phyloP scores from a whole-genome alignment of 37 sponge, comb jelly and placozoan genomes.

The Beroe ovata region DNA sequence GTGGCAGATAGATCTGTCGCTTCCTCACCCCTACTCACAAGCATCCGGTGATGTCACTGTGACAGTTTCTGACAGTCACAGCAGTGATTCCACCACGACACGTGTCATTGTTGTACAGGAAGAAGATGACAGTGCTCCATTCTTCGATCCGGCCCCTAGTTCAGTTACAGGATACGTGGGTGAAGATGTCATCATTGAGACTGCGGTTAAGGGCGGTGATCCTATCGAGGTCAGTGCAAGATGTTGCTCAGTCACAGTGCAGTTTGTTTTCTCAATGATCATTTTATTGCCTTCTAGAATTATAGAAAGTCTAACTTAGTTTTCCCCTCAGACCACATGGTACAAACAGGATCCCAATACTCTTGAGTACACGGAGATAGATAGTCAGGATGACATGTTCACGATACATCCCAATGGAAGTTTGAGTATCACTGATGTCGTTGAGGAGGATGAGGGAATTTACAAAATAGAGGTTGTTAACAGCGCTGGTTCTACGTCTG shows the following conservation, averaged over 20 bases:
- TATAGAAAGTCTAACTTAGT: too few relatives aligned
- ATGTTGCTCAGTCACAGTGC: too few relatives aligned
- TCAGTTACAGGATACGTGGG: neutral
- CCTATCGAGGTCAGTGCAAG: neutral
- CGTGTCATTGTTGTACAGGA: neutral
- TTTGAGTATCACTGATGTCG: neutral
- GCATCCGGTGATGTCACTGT: neutral
- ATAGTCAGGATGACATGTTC: neutral
- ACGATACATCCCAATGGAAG: neutral
- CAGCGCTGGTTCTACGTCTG: neutral
- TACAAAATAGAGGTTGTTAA: neutral
- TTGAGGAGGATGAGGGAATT: neutral
- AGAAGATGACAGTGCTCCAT: neutral
- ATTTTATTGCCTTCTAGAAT: too few relatives aligned
- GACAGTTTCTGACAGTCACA: neutral
- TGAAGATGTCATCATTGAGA: neutral
- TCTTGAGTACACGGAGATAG: neutral
- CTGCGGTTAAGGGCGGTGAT: neutral
- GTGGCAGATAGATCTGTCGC: neutral
- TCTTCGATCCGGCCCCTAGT: slow-evolving; percentile 36
- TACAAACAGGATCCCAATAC: neutral
- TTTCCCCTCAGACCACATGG: neutral
- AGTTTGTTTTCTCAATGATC: too few relatives aligned
- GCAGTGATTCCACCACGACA: neutral
- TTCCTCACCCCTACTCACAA: neutral